Evolutionary conservation across 1,140 invertebrate species (phyloP), one percentile per base, ranked within the genome.

Genomic region (Helicorthomorpha holstii): DNA sequence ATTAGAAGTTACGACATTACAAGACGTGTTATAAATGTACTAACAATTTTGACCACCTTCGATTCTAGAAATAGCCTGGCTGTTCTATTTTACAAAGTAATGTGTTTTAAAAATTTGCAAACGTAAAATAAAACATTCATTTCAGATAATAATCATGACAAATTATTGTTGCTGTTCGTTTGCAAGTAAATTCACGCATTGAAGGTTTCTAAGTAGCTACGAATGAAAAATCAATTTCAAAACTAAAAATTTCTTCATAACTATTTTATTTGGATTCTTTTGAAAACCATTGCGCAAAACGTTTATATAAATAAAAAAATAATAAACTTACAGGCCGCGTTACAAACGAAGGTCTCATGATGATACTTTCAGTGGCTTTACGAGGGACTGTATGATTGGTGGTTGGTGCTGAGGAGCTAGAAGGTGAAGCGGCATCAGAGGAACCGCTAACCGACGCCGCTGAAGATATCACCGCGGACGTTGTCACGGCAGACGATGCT

Each of bases 311-410:
- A n/a, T n/a, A 41, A 19, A 12, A 19, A 12, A 12, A 12, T 12
- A 41, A 41, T 23, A 10, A 12, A 54, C 48, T 51, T 56, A 55
- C 55, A 10, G 55, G 55, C 47, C 55, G 38, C 14, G 53, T 42
- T 12, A 56, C 53, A 27, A 44, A 54, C 41, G 55, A 24, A 24
- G 55, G 53, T 47, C 55, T 49, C 23, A 42, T 47, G 34, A 55
- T 22, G 29, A 55, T 16, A 34, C 10, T 38, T 42, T 54, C 34
- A 21, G 51, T 34, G n/a, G 51, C 41, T 42, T 52, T 52, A n/a
- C 51, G 43, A 12, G 51, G 51, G 27, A 3, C 47, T 10, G 25
- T 25, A 27, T 52, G 51, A 48, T 52, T 52, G 3, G 27, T 29
- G 2, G 24, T 7, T 10, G 50, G 44, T n/a, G 38, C 7, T 2